Base-by-base conservation (phyloP, 1,140 invertebrate genomes). In the Drosophila elegans region DNA sequence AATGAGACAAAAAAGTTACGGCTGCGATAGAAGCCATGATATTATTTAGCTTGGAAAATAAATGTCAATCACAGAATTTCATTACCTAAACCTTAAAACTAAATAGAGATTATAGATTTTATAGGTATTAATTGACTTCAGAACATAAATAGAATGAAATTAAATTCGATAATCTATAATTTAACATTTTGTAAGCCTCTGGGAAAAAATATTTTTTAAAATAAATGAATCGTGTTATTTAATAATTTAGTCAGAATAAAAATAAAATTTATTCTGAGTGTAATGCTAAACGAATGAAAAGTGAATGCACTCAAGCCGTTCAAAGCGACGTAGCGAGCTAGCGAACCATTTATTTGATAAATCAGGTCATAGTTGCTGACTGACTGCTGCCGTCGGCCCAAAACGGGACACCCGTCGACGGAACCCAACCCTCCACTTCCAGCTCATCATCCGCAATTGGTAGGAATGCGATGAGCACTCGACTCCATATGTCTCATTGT, bases 331-430 rank as follows among this genome's bases (percentile, higher is more conserved):
- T 16, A 41, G 39, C 52, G 53, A 57, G 46, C 51, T 25, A 46
- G 78, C 68, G 59, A 76, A 80, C 83, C 81, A 79, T 88, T 86
- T 86, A 88, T 86, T 82, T 86, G 78, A 83, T 89, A 88, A 88
- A 88, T 88, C 83, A 88, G 83, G 83, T 88, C 83, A 88, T 73
- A 86, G 60, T 88, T 76, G 75, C 80, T 75, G 73, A 63, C 69
- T 85, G 82, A 85, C 74, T 84, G 71, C 68, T 52, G 62, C 69
- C 55, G 55, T 56, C 68, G 36, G 57, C 56, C 56, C 48, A 77
- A 71, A 71, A 71, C 67, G 73, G 66, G 38, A 61, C 48, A 61
- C 34, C 29, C 38, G 41, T 44, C 29, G 16, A 38, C 46, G 38
- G 27, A 9, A 25, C 27, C 66, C 66, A n/a, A 6, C 39, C 29